Evolutionary conservation across 2,113 vertebrate genomes (phyloP), one percentile per base, ranked within the genome.

Genomic region (Myotis davidii): DNA sequence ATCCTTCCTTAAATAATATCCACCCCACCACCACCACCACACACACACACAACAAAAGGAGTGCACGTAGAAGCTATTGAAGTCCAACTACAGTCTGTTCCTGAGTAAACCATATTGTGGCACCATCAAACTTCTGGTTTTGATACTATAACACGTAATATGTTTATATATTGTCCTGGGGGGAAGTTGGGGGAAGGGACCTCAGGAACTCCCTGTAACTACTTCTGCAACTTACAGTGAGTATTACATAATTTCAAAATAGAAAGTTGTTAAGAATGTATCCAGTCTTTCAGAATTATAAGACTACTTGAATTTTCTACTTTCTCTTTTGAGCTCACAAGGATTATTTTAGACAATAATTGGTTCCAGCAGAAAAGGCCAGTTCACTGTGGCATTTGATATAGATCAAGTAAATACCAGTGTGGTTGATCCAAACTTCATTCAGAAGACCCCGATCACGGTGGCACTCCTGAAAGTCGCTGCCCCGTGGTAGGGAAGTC

Each of bases 301-400:
- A 54, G 39, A 85, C 25, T 90, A 56, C 32, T 37, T 61, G 50
- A 34, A 64, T 67, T 74, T 5, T 85, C 45, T 73, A 4, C 32
- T 54, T 95, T 88, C 65, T 73, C 48, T 88, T 37, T 52, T 83
- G 70, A 88, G 20, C 2, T 88, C 52, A 20, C 32, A 45, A n/a
- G 72, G 48, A 88, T 92, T 94, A 73, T 74, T 95, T 88, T 82
- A 70, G 69, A 59, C n/a, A 70, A 93, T 85, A 85, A 87, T 42
- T 88, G 61, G 17, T 86, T 93, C 69, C 45, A 48, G 27, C 59
- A 85, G 77, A 74, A 70, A 73, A 85, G 25, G 32, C 48, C 61
- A 82, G 48, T 54, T 88, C 70, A 88, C 83, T 85, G 45, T 27
- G n/a, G 10, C 45, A 82, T 89, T 94, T 97, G n/a, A 91, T 83